Evolutionary conservation across 2,888 invertebrate species (phyloP).

Genomic region (Drosophila neotestacea): DNA sequence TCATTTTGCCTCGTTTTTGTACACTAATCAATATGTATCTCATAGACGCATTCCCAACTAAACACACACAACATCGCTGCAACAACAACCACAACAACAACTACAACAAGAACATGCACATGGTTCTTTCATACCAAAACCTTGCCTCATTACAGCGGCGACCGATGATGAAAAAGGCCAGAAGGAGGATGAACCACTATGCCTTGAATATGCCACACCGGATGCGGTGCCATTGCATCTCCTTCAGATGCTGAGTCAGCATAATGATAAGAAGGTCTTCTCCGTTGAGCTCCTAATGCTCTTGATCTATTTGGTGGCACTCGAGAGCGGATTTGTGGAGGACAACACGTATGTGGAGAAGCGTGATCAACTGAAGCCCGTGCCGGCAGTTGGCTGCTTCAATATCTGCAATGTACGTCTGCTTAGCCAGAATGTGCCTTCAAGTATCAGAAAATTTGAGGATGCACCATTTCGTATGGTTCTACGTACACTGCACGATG

Average conservation of each 20-base stretch:
- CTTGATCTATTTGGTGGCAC: conserved; percentile 80
- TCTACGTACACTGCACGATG: conserved; percentile 50
- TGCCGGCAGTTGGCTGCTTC: conserved; percentile 67
- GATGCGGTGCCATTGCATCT: conserved; percentile 76
- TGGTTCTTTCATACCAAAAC: conserved; percentile 28
- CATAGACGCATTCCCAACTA: conserved; percentile 42
- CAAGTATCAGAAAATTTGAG: conserved; percentile 20
- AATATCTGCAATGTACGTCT: conserved; percentile 71
- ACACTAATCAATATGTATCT: conserved; percentile 49
- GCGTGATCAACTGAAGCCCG: conserved; percentile 34
- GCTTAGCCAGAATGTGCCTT: conserved; percentile 41
- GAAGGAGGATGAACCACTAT: conserved; percentile 37
- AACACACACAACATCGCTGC: conserved; percentile 41
- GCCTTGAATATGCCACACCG: conserved; percentile 77
- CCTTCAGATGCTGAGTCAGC: conserved; percentile 62
- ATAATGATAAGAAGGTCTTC: conserved; percentile 6
- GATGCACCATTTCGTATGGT: conserved; percentile 43
- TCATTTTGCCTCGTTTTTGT: conserved; percentile 10
- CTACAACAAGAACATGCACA: conserved; percentile 25
- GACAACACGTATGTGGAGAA: conserved; percentile 50
- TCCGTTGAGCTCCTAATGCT: conserved; percentile 74
- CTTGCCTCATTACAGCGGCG: conserved; percentile 59
- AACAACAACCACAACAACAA: conserved; percentile 23
- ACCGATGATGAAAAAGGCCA: not conserved
- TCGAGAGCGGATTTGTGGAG: conserved; percentile 81